Percentiles rank a stretch among this genome's conserved stretches.
These are phyloP conservation scores for Caenorhabditis remanei DNA, from an alignment of 1,140 invertebrate genomes.

Conservation along the genomic window DNA sequence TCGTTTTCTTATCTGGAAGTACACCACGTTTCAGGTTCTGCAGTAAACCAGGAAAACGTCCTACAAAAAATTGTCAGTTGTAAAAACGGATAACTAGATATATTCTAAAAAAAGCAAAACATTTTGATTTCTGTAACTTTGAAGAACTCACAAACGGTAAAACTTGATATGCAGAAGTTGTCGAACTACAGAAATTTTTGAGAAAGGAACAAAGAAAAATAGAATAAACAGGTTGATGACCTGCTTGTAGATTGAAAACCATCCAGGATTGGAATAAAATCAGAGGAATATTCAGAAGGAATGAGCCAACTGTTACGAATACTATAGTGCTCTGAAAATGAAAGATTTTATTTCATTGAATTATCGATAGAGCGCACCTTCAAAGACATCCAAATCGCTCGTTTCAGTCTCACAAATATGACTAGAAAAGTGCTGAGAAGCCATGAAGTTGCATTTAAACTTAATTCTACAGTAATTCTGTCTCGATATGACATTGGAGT, in stretches of 20 bases:
- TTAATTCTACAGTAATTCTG: constrained; percentile 49
- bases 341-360: not conserved
- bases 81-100: too few species aligned
- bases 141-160: constrained; percentile 38
- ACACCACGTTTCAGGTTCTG: too few species aligned
- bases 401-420: constrained; percentile 32
- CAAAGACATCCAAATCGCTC: constrained; percentile 30
- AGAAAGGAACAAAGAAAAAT: constrained; percentile 37
- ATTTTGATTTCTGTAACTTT: not conserved
- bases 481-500: constrained; percentile 56
- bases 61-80: too few species aligned
- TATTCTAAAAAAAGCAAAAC: constrained; percentile 5
- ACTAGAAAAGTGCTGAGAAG: constrained; percentile 20
- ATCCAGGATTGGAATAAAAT: constrained; percentile 50
- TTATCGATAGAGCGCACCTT: not conserved
- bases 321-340: constrained; percentile 39
- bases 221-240: constrained; percentile 16
- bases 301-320: constrained; percentile 48
- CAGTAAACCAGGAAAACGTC: too few species aligned
- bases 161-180: constrained; percentile 47
- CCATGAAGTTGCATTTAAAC: constrained; percentile 5
- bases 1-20: too few species aligned
- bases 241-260: constrained; percentile 41
- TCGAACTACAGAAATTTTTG: constrained; percentile 50
- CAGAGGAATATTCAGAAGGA: constrained; percentile 51